These are phyloP conservation scores for Chloromyia formosa DNA, from an alignment of 2,888 invertebrate species.

Conservation along the genomic window DNA sequence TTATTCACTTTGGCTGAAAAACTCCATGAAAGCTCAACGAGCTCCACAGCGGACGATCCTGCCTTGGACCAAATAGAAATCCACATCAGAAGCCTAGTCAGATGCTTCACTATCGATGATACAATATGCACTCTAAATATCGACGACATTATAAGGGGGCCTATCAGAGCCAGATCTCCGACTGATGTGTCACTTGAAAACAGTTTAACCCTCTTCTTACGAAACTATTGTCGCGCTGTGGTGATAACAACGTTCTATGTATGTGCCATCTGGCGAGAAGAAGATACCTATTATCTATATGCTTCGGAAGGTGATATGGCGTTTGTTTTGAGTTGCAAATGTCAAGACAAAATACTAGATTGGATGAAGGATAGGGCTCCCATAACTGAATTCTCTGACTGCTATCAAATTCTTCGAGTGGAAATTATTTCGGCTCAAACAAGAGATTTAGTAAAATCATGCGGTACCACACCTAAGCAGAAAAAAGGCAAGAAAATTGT, in stretches of 20 bases:
- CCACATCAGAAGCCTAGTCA: conserved; percentile 7
- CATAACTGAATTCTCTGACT: neutral
- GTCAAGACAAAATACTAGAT: conserved; percentile 7
- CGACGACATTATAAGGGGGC: conserved; percentile 49
- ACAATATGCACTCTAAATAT: conserved; percentile 48
- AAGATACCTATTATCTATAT: conserved; percentile 49
- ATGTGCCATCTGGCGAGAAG: conserved; percentile 51
- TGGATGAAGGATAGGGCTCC: conserved; percentile 17
- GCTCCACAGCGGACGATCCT: neutral
- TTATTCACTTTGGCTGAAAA: conserved; percentile 17
- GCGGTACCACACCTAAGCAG: neutral
- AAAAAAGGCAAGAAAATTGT: neutral
- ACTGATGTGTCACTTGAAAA: conserved; percentile 35
- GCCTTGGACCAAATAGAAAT: neutral
- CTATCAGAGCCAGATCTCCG: conserved; percentile 42
- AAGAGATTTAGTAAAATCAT: neutral
- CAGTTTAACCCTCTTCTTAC: conserved; percentile 11
- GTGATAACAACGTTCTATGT: conserved; percentile 39
- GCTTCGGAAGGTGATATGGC: neutral
- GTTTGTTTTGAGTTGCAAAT: conserved; percentile 12
- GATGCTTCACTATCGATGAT: conserved; percentile 49
- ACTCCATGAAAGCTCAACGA: conserved; percentile 6
- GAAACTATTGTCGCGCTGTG: conserved; percentile 45
- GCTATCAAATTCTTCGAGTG: conserved; percentile 33
- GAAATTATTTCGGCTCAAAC: conserved; percentile 12